These are phyloP conservation scores for Drosophila kuntzei DNA, from an alignment of 2,888 invertebrate species.

Conservation along the genomic window DNA sequence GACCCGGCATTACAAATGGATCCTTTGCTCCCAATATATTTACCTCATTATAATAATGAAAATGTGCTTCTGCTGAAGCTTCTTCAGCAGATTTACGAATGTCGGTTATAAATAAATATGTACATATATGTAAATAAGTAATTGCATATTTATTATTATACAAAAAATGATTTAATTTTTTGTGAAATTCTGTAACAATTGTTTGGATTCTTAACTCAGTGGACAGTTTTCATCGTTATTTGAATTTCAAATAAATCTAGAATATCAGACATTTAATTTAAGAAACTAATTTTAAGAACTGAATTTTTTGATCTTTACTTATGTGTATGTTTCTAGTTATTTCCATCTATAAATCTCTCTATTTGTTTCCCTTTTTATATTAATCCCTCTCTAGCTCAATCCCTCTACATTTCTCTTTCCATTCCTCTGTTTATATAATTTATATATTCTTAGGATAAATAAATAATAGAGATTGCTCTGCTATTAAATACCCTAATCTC, in stretches of 20 bases:
- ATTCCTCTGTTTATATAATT: too few relatives aligned
- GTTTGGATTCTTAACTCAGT: neutral
- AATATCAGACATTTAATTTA: neutral
- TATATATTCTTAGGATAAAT: too few relatives aligned
- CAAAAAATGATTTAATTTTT: neutral
- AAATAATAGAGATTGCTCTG: too few relatives aligned
- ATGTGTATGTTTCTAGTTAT: too few relatives aligned
- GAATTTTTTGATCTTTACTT: too few relatives aligned
- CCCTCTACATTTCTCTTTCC: too few relatives aligned
- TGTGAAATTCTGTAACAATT: neutral
- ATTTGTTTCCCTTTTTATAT: too few relatives aligned
- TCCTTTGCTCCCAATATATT: neutral
- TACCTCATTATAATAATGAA: conserved; percentile 7
- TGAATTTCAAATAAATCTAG: neutral
- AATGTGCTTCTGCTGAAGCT: neutral
- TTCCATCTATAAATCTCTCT: too few relatives aligned
- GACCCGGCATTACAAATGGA: conserved; percentile 9
- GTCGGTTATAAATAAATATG: neutral
- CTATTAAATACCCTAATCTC: too few relatives aligned
- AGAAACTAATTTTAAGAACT: too few relatives aligned
- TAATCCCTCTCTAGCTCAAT: too few relatives aligned
- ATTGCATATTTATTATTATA: neutral
- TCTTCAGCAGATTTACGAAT: neutral
- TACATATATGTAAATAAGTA: too few relatives aligned
- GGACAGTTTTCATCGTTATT: neutral